phyloP scores from a whole-genome alignment of 1,140 invertebrate species.

The Calycopis cecrops region DNA sequence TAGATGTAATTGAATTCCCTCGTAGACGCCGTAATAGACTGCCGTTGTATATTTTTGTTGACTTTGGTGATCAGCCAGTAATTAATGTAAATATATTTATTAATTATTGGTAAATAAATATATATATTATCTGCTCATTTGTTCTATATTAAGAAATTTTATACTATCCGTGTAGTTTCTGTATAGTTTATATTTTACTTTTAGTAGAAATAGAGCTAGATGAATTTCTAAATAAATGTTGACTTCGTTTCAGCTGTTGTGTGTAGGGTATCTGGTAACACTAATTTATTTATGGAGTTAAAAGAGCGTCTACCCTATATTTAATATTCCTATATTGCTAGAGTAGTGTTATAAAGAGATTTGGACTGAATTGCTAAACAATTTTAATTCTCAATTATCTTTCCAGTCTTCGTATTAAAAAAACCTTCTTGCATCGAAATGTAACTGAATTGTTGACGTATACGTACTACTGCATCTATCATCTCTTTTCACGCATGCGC shows the following conservation, averaged over 20 bases:
- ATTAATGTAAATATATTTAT: slow-evolving; percentile 5
- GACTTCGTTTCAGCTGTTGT: slow-evolving; percentile 3
- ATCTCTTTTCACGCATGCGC: too few relatives aligned
- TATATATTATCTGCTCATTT: slow-evolving; percentile 7
- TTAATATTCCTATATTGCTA: too few relatives aligned
- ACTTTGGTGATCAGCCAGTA: not conserved
- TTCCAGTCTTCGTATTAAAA: too few relatives aligned
- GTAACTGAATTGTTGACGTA: too few relatives aligned
- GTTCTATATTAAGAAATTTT: slow-evolving; percentile 7
- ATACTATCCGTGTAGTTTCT: slow-evolving; percentile 7
- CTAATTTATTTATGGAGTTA: not conserved
- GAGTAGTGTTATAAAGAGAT: too few relatives aligned
- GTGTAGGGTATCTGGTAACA: slow-evolving; percentile 4
- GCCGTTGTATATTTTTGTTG: not conserved
- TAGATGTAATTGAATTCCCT: too few relatives aligned
- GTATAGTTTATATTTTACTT: slow-evolving; percentile 11
- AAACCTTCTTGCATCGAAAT: too few relatives aligned
- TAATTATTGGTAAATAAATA: not conserved
- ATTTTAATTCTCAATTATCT: too few relatives aligned
- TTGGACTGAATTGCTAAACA: too few relatives aligned
- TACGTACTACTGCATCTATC: too few relatives aligned
- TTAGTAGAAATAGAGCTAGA: slow-evolving; percentile 9
- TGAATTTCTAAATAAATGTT: slow-evolving; percentile 11
- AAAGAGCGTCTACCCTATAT: too few relatives aligned
- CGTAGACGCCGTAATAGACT: too few relatives aligned